Percentiles rank a stretch among this genome's conserved stretches.
These are phyloP conservation scores for Abscondita cerata DNA, from an alignment of 2,888 invertebrate species.

Conservation along the genomic window DNA sequence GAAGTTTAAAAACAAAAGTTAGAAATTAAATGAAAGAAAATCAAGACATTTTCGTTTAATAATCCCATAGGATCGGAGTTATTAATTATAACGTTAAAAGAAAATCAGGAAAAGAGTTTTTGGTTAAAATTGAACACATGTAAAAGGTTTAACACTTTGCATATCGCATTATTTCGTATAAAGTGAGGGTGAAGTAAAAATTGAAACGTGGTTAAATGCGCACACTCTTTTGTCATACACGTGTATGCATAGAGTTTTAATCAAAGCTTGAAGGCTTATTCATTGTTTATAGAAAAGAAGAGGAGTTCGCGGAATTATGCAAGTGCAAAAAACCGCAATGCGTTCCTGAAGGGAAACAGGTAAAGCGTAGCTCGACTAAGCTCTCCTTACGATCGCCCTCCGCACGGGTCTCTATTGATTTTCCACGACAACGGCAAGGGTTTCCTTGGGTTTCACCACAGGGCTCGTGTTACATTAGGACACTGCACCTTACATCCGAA, in stretches of 20 bases:
- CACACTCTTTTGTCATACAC: not conserved
- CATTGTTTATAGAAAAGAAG: conserved; percentile 12
- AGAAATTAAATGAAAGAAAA: not conserved
- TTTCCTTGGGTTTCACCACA: conserved; percentile 40
- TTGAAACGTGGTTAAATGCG: not conserved
- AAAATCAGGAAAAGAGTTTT: not conserved
- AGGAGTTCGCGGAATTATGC: conserved; percentile 26
- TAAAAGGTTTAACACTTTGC: not conserved
- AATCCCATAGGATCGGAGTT: not conserved
- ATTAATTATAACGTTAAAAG: not conserved
- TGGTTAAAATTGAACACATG: not conserved
- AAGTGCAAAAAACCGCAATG: conserved; percentile 34
- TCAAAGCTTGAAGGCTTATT: conserved; percentile 20
- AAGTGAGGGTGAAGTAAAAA: not conserved
- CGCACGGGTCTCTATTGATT: conserved; percentile 45
- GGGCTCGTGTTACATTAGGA: conserved; percentile 38
- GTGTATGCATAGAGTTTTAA: not conserved
- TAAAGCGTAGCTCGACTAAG: conserved; percentile 34
- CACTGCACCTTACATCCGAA: conserved; percentile 34
- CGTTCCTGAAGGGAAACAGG: conserved; percentile 34
- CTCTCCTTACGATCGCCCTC: conserved; percentile 42
- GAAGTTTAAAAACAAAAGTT: not conserved
- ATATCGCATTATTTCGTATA: not conserved
- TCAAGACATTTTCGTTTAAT: not conserved
- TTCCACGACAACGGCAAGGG: conserved; percentile 43